Percentiles rank a stretch among this genome's conserved stretches.
phyloP scores from a whole-genome alignment of 2,797 vertebrate species.

The Nasua narica region DNA sequence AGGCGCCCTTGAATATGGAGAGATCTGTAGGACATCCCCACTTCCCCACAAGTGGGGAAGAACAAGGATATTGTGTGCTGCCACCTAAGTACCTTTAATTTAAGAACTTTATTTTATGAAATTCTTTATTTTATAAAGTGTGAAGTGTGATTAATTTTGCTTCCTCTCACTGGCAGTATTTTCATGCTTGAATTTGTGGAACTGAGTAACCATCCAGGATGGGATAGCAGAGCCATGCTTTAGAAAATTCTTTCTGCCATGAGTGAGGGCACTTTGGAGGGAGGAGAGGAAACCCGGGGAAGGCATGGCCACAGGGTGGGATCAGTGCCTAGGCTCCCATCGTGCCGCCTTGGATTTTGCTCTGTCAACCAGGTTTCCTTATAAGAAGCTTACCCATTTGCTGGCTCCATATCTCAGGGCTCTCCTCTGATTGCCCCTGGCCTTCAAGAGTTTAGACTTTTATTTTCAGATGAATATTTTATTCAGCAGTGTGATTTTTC shows the following conservation, averaged over 20 bases:
- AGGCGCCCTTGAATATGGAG: not conserved
- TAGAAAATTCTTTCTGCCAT: not conserved
- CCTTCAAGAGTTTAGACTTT: conserved; percentile 55
- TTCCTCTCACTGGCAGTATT: not conserved
- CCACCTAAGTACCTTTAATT: not conserved
- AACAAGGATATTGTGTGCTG: not conserved
- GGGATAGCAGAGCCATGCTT: not conserved
- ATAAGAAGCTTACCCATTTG: conserved; percentile 20
- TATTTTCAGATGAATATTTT: conserved; percentile 70
- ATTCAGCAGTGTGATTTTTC: conserved; percentile 36
- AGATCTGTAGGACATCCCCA: not conserved
- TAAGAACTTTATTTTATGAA: not conserved
- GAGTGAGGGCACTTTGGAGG: not conserved
- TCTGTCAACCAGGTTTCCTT: not conserved
- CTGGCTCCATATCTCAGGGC: not conserved
- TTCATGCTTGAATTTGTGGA: not conserved
- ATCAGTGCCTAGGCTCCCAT: fast-evolving
- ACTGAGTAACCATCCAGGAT: not conserved
- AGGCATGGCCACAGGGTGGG: not conserved
- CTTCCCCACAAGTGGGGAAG: not conserved
- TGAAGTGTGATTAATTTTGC: not conserved
- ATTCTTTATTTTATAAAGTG: not conserved
- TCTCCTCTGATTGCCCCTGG: conserved; percentile 38
- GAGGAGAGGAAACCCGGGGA: not conserved
- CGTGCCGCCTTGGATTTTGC: not conserved